Conservation (phyloP, 2,113 vertebrate species). For the Psammodynastes pulverulentus region DNA sequence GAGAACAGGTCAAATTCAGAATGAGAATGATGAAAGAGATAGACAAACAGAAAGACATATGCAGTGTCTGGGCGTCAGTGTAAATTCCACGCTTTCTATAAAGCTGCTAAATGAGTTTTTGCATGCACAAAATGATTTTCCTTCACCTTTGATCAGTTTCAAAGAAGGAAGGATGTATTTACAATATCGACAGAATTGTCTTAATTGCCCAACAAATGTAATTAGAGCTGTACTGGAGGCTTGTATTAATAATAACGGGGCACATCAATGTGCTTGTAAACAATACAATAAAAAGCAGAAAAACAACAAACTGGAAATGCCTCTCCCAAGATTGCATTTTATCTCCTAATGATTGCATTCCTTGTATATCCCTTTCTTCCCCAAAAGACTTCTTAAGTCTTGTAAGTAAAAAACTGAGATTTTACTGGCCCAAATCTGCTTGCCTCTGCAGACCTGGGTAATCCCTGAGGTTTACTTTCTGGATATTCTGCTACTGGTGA, state of each 20-base stretch:
- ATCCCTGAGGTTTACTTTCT: not conserved
- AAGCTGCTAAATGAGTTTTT: slow-evolving; percentile 69
- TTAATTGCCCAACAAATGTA: slow-evolving; percentile 61
- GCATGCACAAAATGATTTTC: slow-evolving; percentile 75
- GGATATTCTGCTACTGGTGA: not conserved
- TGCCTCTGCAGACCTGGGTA: not conserved
- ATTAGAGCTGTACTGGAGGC: slow-evolving; percentile 51
- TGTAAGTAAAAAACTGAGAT: not conserved
- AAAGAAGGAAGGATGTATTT: slow-evolving; percentile 60
- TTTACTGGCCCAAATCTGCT: not conserved
- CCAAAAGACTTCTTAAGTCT: not conserved
- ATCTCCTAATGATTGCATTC: slow-evolving; percentile 1
- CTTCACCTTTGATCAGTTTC: slow-evolving; percentile 60
- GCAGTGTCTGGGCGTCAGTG: slow-evolving; percentile 13
- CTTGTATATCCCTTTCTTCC: not conserved
- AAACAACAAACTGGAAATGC: not conserved
- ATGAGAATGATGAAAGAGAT: not conserved
- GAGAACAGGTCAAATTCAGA: not conserved
- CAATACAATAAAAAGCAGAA: not conserved
- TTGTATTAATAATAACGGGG: slow-evolving; percentile 60
- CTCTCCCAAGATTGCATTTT: slow-evolving; percentile 14
- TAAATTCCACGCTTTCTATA: slow-evolving; percentile 57
- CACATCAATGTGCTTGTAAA: slow-evolving; percentile 4
- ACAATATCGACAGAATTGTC: slow-evolving; percentile 68
- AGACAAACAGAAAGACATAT: not conserved